Percentiles rank a stretch among this genome's conserved stretches.
phyloP scores from a whole-genome alignment of 2,888 invertebrate genomes.

The Nebria brevicollis region DNA sequence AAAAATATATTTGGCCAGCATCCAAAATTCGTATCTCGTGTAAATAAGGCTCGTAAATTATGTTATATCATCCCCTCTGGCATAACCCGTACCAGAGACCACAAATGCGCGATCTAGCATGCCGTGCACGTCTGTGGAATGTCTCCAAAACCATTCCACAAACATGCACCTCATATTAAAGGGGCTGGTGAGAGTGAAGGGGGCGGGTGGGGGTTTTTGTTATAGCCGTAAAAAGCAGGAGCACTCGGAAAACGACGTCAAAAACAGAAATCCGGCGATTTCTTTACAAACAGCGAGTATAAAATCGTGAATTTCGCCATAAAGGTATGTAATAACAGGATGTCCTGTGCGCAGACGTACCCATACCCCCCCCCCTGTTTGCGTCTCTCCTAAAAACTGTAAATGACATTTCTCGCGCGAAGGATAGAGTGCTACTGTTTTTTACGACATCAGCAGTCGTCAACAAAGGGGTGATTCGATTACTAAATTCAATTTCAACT shows the following conservation, averaged over 20 bases:
- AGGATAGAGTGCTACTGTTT: not conserved
- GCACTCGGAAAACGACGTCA: not conserved
- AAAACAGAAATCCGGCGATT: slow-evolving; percentile 1
- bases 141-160: not conserved
- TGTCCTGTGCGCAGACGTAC: not conserved
- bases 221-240: not conserved
- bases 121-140: not conserved
- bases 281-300: not conserved
- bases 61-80: not conserved
- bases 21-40: not conserved
- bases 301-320: not conserved
- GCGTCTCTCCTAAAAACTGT: not conserved
- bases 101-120: not conserved
- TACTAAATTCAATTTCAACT: not conserved
- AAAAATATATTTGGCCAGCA: not conserved
- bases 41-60: not conserved
- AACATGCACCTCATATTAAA: not conserved
- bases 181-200: not conserved
- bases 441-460: slow-evolving; percentile 1
- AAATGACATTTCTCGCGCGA: not conserved
- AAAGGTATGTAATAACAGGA: not conserved
- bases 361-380: not conserved
- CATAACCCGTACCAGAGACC: not conserved
- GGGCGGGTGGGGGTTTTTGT: too few relatives aligned
- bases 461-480: not conserved